Conservation (phyloP, 2,888 invertebrate genomes). For the Micropterix aruncella region DNA sequence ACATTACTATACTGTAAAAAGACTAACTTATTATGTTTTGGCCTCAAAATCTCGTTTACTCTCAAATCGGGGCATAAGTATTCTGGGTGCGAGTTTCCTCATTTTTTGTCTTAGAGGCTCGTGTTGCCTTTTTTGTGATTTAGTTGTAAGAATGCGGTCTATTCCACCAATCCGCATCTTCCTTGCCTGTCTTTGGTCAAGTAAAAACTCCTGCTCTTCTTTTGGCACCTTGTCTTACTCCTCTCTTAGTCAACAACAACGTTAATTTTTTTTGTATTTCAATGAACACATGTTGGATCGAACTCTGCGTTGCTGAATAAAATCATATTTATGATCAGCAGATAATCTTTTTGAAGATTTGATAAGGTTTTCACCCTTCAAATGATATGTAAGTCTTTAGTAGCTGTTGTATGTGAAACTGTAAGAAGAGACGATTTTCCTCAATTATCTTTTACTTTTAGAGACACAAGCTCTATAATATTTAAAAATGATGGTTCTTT, state of each 20-base stretch:
- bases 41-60: too few relatives aligned
- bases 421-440: constrained; percentile 1
- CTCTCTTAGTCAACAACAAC: not conserved
- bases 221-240: too few relatives aligned
- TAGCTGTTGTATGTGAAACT: not conserved
- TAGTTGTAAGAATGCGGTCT: not conserved
- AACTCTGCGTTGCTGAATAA: not conserved
- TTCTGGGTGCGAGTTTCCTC: too few relatives aligned
- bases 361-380: not conserved
- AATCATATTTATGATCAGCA: not conserved
- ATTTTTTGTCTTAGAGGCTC: not conserved
- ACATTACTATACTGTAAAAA: too few relatives aligned
- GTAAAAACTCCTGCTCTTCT: too few relatives aligned
- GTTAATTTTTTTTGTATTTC: not conserved
- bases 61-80: too few relatives aligned
- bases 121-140: not conserved
- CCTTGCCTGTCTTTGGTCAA: too few relatives aligned
- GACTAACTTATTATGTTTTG: too few relatives aligned
- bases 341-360: not conserved
- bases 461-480: not conserved
- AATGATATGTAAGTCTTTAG: not conserved
- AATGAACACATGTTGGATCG: not conserved
- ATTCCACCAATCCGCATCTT: too few relatives aligned
- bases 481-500: not conserved
- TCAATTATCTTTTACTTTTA: not conserved